Evolutionary conservation across 2,797 vertebrate genomes (phyloP), one percentile per base, ranked within the genome.

Genomic region (Trichosurus vulpecula): DNA sequence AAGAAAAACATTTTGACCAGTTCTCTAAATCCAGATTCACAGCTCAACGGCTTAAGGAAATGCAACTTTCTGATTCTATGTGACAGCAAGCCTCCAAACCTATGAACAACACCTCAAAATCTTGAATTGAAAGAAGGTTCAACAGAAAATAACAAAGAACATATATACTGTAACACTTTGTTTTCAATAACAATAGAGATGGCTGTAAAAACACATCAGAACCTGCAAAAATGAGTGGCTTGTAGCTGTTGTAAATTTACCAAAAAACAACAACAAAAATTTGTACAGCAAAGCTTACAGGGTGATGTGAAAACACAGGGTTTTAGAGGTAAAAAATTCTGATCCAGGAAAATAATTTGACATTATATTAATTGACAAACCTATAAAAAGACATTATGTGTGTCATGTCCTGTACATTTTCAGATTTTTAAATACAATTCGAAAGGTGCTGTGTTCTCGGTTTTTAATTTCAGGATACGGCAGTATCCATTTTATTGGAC

Each of bases 391-490:
- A 4, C 25, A 14, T n/a, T 95, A 27, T 25, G 52, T 54, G 12
- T 52, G 41, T 47, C 19, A 51, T 16, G 31, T 6, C 0, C 55
- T 90, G 22, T 92, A 57, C 81, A 56, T 92, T 55, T 95, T 96
- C 31, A 95, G 52, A 58, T 35, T 56, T 93, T 95, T 35, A 87
- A 92, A 12, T 52, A 52, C 8, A 4, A 95, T 55, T 96, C 91
- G 54, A 96, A 91, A 74, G 16, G 54, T 19, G 8, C 13, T 93
- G 2, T 87, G 52, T 87, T 87, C 57, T 96, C 29, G 35, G 51
- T 30, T 66, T 96, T 97, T 95, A 96, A 87, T n/a, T 56, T 95
- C 90, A 96, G 61, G 92, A 96, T 91, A 94, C 91, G 25, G 94
- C 54, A 97, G 56, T 35, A 93, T 91, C 10, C 92, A 93, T 2